Conservation (phyloP, 1,140 invertebrate genomes). For the Zaprionus gabonicus region DNA sequence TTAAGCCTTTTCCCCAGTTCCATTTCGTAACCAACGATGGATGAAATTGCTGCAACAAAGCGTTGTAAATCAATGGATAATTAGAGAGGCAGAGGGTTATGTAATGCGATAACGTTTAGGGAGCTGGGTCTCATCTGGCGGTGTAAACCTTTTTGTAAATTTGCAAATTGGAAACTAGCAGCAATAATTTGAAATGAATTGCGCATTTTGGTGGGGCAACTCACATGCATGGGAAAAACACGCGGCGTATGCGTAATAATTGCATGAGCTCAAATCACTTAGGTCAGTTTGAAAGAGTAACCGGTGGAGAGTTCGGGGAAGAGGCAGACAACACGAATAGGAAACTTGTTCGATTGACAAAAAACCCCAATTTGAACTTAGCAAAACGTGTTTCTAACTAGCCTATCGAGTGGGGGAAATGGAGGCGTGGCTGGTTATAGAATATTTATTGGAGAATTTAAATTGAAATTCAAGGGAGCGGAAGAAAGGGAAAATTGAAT, state of each 20-base stretch:
- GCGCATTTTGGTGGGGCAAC: not conserved
- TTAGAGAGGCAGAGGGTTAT: constrained; percentile 5
- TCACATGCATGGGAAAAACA: not conserved
- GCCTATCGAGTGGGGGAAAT: not conserved
- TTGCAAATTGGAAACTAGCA: not conserved
- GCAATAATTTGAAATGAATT: constrained; percentile 27
- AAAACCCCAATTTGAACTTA: not conserved
- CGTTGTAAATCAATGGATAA: constrained; percentile 18
- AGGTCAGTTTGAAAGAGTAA: constrained; percentile 1
- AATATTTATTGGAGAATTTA: not conserved
- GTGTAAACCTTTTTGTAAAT: constrained; percentile 5
- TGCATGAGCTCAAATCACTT: constrained; percentile 12
- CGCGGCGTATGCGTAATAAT: constrained; percentile 31
- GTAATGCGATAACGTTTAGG: constrained; percentile 8
- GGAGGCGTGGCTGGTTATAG: not conserved
- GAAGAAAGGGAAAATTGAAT: not conserved
- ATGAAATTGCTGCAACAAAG: not conserved
- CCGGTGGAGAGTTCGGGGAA: not conserved
- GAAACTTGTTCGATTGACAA: constrained; percentile 11
- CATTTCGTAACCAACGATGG: not conserved
- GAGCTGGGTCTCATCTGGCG: not conserved
- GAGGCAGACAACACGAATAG: not conserved
- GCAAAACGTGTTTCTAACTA: not conserved
- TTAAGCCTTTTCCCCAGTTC: not conserved
- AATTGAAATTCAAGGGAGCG: not conserved